Evolutionary conservation across 2,888 invertebrate species (phyloP), one percentile per base, ranked within the genome.

Genomic region (Chaitophorus viminalis): DNA sequence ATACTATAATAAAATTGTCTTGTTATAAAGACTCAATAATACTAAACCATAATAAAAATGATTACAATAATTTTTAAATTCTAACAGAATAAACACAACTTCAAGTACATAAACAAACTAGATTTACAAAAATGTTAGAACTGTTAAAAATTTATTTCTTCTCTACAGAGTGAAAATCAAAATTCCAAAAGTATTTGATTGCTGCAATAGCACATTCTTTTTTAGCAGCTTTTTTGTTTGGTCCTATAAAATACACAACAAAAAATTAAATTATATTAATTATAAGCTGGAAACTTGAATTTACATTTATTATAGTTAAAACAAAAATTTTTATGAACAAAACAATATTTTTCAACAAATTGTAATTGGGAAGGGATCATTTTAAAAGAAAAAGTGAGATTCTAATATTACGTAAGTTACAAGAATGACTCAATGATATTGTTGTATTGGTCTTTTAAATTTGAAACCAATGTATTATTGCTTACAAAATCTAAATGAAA

Each of bases 171-270:
- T 75, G 14, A 18, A 81, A 87, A 87, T 87, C 87, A 65, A 81
- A 87, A 46, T 60, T 9, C 87, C 87, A 87, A 60, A 81, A 31
- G 36, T 75, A 9, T 68, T 81, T 79, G 25, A 87, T 81, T 21
- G 81, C 65, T 60, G 46, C 46, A 65, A 87, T 87, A 18, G 74
- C 74, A 65, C 87, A 81, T 46, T 87, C 87, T 65, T 75, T 87
- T 65, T 87, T 87, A 65, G 87, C 87, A 31, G 46, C 79, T 17
- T 81, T 87, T 81, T 87, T 87, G 9, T 81, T 87, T 11, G 72
- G 17, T 18, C 81, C 87, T 87, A 74, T n/a, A 81, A 74, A 74
- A 86, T 60, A 46, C 46, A 46, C n/a, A 74, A 46, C 14, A 33
- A 70, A 79, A 33, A 46, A 84, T n/a, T 74, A 18, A 4, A 46